Evolutionary conservation across 1,140 invertebrate species (phyloP).

Genomic region (Drosophila ohnishii): DNA sequence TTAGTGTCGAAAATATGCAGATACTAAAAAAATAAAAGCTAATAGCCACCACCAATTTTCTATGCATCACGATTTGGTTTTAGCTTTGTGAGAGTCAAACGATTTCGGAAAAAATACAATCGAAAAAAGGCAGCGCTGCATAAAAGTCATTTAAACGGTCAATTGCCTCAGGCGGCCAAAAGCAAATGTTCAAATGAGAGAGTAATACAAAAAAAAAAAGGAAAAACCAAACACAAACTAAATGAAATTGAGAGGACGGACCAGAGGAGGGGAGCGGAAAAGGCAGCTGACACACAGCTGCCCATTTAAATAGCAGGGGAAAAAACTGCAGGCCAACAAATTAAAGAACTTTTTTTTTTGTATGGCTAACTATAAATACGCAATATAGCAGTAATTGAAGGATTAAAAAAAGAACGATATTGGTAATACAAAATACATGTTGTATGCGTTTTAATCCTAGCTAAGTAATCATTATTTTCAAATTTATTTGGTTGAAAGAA

Average conservation of each 20-base stretch:
- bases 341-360: constrained; percentile 13
- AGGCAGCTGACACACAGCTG: constrained; percentile 49
- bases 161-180: constrained; percentile 71
- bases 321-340: constrained; percentile 37
- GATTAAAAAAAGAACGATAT: background rate
- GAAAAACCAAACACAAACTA: constrained; percentile 39
- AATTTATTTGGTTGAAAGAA: background rate
- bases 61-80: constrained; percentile 17
- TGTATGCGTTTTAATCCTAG: background rate
- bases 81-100: constrained; percentile 14
- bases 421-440: background rate
- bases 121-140: constrained; percentile 33
- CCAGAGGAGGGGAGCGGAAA: background rate
- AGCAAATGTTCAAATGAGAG: constrained; percentile 42
- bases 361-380: constrained; percentile 1
- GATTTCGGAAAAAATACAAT: constrained; percentile 36
- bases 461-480: background rate
- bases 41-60: background rate
- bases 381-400: background rate
- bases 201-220: constrained; percentile 23
- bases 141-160: constrained; percentile 76
- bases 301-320: constrained; percentile 32
- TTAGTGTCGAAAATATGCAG: background rate
- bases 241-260: constrained; percentile 30
- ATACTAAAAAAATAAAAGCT: background rate